phyloP scores from a whole-genome alignment of 2,797 vertebrate genomes.

The Taenioides sp. region DNA sequence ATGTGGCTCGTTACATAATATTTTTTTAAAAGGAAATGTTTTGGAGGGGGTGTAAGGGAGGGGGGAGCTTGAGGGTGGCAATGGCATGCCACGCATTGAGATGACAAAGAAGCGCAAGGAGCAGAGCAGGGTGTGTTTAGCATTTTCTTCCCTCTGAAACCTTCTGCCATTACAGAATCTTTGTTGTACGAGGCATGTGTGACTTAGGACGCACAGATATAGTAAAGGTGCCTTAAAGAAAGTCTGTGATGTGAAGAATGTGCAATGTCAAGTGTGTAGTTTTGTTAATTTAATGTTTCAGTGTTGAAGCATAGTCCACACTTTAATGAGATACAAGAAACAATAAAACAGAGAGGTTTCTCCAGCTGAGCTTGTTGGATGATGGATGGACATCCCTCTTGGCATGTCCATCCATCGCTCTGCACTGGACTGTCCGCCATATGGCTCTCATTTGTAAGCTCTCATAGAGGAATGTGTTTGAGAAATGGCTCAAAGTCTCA shows the following conservation, averaged over 20 bases:
- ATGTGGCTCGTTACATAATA: constrained; percentile 73
- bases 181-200: constrained; percentile 18
- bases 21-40: constrained; percentile 74
- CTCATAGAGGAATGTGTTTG: constrained; percentile 57
- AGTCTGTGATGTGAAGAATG: constrained; percentile 4
- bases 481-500: constrained; percentile 63
- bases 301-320: neutral
- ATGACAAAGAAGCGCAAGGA: constrained; percentile 52
- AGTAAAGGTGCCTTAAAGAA: constrained; percentile 2
- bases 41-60: constrained; percentile 55
- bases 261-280: neutral
- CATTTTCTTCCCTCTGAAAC: constrained; percentile 20
- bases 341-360: constrained; percentile 15
- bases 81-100: constrained; percentile 45
- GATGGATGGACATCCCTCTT: constrained; percentile 27
- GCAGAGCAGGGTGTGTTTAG: constrained; percentile 28
- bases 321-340: constrained; percentile 5
- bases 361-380: constrained; percentile 18
- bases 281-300: neutral
- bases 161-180: constrained; percentile 3
- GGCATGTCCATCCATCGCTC: constrained; percentile 30
- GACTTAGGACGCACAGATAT: constrained; percentile 11
- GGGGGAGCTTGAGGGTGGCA: constrained; percentile 35
- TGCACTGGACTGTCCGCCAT: constrained; percentile 44
- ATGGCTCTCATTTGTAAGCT: constrained; percentile 69